Evolutionary conservation across 2,113 vertebrate genomes (phyloP), one percentile per base, ranked within the genome.

Genomic region (Romanogobio albipinnatus): DNA sequence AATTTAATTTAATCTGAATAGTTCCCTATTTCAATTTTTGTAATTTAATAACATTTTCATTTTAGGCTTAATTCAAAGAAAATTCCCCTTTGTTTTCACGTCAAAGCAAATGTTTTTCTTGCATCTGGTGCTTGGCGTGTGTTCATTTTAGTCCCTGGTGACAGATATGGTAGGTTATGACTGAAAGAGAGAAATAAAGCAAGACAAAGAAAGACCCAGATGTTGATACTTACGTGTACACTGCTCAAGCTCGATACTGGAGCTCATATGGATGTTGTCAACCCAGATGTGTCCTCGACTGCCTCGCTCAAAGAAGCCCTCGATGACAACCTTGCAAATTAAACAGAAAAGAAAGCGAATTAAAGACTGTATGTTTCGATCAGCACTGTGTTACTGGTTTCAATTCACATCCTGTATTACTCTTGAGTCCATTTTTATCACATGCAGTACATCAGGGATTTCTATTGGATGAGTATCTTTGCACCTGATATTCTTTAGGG

Each of bases 181-280:
- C 14, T 75, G 53, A 33, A 9, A 61, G 53, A 49, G 49, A 4
- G 24, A 61, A 76, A 59, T 13, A 88, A 56, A 11, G 26, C 19
- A 7, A 74, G 24, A 43, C 64, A 68, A 68, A 79, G 14, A 43
- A 19, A 82, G 74, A 33, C 22, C 11, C 53, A 29, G 58, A 61
- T 58, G 26, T 33, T 39, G 1, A 22, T 29, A 96, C 98, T 19
- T 96, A 99, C 98, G 96, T 92, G 96, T 97, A 83, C 98, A 99
- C 89, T 96, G 95, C 88, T 98, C 96, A 93, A 97, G 92, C 0
- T 97, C 96, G 53, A 96, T 93, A 66, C 95, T 96, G 0, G 93
- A 95, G 93, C 95, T 97, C 47, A 99, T 96, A 89, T 96, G 96
- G 87, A 99, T 96, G 93, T 98, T 97, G 88, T 99, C 97, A 5